Conservation (phyloP, 2,888 invertebrate genomes). For the Allolobophora icterica region DNA sequence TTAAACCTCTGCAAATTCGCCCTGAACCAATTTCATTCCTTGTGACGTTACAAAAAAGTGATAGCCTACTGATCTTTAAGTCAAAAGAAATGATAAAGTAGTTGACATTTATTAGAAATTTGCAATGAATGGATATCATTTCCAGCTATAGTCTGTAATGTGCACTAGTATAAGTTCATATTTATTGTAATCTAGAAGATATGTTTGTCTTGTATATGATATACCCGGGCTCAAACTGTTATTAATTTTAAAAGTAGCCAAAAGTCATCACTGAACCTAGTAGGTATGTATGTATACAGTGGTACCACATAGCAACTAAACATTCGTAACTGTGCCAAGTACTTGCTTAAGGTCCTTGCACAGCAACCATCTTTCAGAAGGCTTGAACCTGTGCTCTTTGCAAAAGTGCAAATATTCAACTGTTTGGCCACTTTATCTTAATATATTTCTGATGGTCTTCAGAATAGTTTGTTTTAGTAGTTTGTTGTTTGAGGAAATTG, state of each 20-base stretch:
- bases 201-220: neutral
- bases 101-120: neutral
- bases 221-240: neutral
- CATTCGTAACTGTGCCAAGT: neutral
- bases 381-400: neutral
- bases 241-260: neutral
- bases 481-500: neutral
- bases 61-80: no score
- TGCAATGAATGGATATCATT: neutral
- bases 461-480: neutral
- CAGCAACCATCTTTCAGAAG: neutral
- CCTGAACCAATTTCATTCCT: neutral
- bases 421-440: no score
- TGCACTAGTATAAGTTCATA: neutral
- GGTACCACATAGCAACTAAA: neutral
- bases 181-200: neutral
- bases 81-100: neutral
- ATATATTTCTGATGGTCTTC: neutral
- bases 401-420: neutral
- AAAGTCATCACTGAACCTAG: neutral
- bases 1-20: neutral
- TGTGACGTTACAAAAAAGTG: neutral
- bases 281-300: neutral
- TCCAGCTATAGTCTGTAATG: neutral
- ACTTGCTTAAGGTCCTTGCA: neutral